Percentiles rank a stretch among this genome's conserved stretches.
Conservation (phyloP, 1,140 invertebrate genomes). For the Drosophila mojavensis region DNA sequence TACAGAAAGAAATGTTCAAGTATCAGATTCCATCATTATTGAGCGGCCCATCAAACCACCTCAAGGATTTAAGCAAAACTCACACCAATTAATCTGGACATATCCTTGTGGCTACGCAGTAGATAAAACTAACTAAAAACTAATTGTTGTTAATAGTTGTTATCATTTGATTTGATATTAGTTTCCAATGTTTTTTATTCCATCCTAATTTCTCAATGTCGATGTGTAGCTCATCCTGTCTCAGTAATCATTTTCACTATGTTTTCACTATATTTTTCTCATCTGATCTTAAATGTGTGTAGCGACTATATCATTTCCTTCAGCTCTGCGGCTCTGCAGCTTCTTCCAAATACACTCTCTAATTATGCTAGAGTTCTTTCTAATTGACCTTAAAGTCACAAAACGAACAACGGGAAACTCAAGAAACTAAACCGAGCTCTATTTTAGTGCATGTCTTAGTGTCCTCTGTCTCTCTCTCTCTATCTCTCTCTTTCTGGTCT, state of each 20-base stretch:
- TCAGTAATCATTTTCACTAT: constrained; percentile 7
- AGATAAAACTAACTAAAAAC: constrained; percentile 59
- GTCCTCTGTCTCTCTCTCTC: constrained; percentile 17
- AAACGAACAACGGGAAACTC: background rate
- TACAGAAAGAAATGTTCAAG: constrained; percentile 44
- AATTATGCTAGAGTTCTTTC: constrained; percentile 27
- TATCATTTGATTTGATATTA: constrained; percentile 62
- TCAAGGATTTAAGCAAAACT: constrained; percentile 55
- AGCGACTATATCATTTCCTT: constrained; percentile 5
- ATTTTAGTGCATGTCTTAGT: constrained; percentile 37
- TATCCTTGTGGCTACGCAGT: constrained; percentile 60
- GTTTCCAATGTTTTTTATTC: constrained; percentile 27
- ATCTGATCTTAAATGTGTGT: constrained; percentile 30
- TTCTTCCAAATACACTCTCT: constrained; percentile 12
- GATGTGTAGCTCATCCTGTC: constrained; percentile 58
- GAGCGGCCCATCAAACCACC: constrained; percentile 83
- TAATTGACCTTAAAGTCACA: constrained; percentile 10
- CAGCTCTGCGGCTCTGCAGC: constrained; percentile 11
- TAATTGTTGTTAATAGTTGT: constrained; percentile 76
- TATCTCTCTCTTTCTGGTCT: background rate
- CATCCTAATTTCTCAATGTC: constrained; percentile 56
- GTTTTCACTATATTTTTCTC: constrained; percentile 18
- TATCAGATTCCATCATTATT: constrained; percentile 84
- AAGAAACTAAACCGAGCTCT: no score
- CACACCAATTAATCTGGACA: constrained; percentile 52